These are phyloP conservation scores for Ennomos erosarius DNA, from an alignment of 2,888 invertebrate species.

Conservation along the genomic window DNA sequence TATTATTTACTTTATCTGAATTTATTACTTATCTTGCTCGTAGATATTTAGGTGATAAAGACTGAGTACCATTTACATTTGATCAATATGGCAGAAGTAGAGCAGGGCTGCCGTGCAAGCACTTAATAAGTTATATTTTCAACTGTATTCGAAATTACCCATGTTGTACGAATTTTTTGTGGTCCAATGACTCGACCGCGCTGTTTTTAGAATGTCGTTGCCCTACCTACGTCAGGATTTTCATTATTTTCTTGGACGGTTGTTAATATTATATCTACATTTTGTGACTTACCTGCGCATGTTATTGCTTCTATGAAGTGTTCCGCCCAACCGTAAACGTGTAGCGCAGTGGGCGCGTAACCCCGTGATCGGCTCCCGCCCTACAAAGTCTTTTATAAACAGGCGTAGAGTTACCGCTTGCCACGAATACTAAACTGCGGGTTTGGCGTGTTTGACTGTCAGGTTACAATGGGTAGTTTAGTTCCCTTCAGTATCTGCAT, in stretches of 20 bases:
- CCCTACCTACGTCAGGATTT: not conserved
- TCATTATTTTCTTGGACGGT: not conserved
- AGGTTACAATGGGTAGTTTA: slow-evolving; percentile 4
- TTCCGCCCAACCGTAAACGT: slow-evolving; percentile 48
- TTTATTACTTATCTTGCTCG: too few species aligned
- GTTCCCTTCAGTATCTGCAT: not conserved
- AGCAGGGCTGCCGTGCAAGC: too few species aligned
- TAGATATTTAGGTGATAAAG: too few species aligned
- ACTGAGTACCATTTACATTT: too few species aligned
- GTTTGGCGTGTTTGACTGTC: slow-evolving; percentile 8
- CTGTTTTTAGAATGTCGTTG: too few species aligned
- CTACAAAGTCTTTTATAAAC: slow-evolving; percentile 11
- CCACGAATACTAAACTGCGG: slow-evolving; percentile 10
- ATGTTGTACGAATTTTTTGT: too few species aligned
- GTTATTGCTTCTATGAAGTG: slow-evolving; percentile 48
- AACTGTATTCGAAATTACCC: too few species aligned
- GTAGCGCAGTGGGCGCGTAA: slow-evolving; percentile 31
- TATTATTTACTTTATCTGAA: too few species aligned
- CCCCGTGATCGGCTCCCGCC: slow-evolving; percentile 22
- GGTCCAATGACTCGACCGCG: too few species aligned
- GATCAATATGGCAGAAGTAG: too few species aligned
- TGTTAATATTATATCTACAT: slow-evolving; percentile 11
- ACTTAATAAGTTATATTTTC: too few species aligned
- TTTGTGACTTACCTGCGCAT: slow-evolving; percentile 21
- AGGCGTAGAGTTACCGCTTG: slow-evolving; percentile 17